Conservation (phyloP, 37 sponge, comb jelly and placozoan genomes). For the Aplysina aerophoba region DNA sequence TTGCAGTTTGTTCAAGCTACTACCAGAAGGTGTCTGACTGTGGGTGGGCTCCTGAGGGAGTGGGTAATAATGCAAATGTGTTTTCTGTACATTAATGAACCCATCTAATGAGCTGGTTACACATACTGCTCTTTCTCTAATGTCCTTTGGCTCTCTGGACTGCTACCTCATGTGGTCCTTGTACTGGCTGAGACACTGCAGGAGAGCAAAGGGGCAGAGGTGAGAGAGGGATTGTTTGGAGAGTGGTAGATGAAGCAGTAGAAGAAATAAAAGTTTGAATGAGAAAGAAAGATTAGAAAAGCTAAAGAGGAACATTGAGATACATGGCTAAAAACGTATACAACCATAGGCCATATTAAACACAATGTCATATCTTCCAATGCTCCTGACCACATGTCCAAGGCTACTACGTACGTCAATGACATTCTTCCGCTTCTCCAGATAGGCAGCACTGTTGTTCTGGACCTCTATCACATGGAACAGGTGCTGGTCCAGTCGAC, state of each 20-base stretch:
- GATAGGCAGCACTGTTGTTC: constrained; percentile 49
- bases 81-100: not conserved
- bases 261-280: too few species aligned
- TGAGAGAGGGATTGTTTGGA: too few species aligned
- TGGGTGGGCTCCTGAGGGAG: not conserved
- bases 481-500: constrained; percentile 60
- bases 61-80: not conserved
- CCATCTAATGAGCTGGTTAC: not conserved
- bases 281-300: not conserved
- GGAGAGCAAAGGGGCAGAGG: not conserved
- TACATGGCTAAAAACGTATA: not conserved
- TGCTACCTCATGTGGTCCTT: constrained; percentile 27
- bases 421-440: constrained; percentile 61
- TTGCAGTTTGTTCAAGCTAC: not conserved
- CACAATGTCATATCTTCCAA: too few species aligned
- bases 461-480: constrained; percentile 73
- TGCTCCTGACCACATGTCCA: too few species aligned
- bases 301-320: not conserved
- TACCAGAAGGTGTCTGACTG: not conserved
- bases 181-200: constrained; percentile 21
- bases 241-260: too few species aligned
- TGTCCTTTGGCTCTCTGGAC: constrained; percentile 7
- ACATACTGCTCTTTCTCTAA: not conserved
- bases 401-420: constrained; percentile 59
- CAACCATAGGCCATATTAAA: too few species aligned